Evolutionary conservation across 2,797 vertebrate genomes (phyloP).

Genomic region (Hoplostethus atlanticus): DNA sequence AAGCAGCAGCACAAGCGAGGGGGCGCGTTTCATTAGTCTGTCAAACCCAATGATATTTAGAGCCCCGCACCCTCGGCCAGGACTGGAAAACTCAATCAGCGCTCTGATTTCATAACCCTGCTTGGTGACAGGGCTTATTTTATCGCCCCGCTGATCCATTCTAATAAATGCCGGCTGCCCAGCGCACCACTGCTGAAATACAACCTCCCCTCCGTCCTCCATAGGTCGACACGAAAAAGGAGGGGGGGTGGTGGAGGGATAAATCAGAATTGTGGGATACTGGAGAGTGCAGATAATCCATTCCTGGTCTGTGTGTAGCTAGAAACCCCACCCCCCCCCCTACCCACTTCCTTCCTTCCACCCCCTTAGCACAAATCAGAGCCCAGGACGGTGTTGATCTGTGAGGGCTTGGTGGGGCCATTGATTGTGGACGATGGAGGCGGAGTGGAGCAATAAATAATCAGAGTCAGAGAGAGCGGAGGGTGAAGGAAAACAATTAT

Average conservation of each 20-base stretch:
- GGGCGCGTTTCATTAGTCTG: constrained; percentile 85
- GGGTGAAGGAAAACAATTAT: constrained; percentile 83
- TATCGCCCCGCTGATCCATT: constrained; percentile 86
- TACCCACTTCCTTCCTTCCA: constrained; percentile 21
- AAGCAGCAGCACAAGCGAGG: constrained; percentile 62
- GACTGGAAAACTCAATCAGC: constrained; percentile 85
- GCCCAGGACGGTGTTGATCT: constrained; percentile 66
- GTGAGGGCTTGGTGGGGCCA: constrained; percentile 68
- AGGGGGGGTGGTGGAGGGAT: constrained; percentile 63
- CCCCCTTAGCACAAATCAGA: constrained; percentile 81
- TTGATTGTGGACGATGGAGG: constrained; percentile 76
- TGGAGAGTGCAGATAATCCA: constrained; percentile 80
- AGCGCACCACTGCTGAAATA: constrained; percentile 73
- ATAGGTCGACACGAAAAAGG: constrained; percentile 55
- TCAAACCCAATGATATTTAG: constrained; percentile 87
- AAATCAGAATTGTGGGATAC: constrained; percentile 78
- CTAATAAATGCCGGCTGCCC: constrained; percentile 82
- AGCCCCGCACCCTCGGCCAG: constrained; percentile 72
- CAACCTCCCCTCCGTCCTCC: constrained; percentile 69
- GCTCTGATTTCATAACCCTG: constrained; percentile 94
- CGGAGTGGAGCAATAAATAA: constrained; percentile 80
- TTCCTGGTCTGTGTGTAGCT: constrained; percentile 57
- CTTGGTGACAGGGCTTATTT: constrained; percentile 90
- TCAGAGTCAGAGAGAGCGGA: constrained; percentile 61
- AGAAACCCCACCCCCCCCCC: constrained; percentile 15